A percentile compares a stretch with the other conserved stretches of the same genome.
Conservation (phyloP, 2,888 invertebrate species). For the Drosophila diplacantha region DNA sequence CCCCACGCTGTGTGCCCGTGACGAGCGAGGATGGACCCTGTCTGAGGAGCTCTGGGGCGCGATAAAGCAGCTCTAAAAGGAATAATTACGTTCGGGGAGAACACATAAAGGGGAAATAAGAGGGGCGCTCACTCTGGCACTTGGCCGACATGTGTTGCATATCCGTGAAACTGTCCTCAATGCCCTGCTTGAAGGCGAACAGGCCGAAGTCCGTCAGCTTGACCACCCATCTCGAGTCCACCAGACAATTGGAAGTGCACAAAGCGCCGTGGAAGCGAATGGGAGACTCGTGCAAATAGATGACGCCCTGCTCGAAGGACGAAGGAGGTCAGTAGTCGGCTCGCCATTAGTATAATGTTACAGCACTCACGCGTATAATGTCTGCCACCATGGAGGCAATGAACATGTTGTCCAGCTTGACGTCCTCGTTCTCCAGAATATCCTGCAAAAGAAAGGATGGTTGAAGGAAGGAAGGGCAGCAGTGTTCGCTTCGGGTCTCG, state of each 20-base stretch:
- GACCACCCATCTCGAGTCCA: constrained; percentile 96
- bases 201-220: constrained; percentile 95
- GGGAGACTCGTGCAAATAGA: constrained; percentile 92
- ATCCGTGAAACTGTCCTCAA: constrained; percentile 83
- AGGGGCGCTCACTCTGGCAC: constrained; percentile 82
- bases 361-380: constrained; percentile 89
- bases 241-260: constrained; percentile 93
- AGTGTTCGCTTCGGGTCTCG: neutral
- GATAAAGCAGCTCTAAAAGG: constrained; percentile 84
- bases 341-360: constrained; percentile 65
- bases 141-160: constrained; percentile 80
- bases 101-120: neutral
- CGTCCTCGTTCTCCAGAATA: constrained; percentile 95
- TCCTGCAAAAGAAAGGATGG: constrained; percentile 80
- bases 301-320: constrained; percentile 84
- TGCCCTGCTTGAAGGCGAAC: constrained; percentile 88
- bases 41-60: constrained; percentile 88
- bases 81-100: constrained; percentile 4
- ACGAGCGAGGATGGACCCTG: constrained; percentile 76
- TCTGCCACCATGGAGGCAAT: constrained; percentile 96
- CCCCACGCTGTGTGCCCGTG: constrained; percentile 85
- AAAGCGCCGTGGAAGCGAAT: constrained; percentile 92
- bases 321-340: constrained; percentile 12
- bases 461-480: neutral
- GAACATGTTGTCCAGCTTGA: constrained; percentile 97